Conservation (phyloP, 1,140 invertebrate species). For the Mylabris phalerata region DNA sequence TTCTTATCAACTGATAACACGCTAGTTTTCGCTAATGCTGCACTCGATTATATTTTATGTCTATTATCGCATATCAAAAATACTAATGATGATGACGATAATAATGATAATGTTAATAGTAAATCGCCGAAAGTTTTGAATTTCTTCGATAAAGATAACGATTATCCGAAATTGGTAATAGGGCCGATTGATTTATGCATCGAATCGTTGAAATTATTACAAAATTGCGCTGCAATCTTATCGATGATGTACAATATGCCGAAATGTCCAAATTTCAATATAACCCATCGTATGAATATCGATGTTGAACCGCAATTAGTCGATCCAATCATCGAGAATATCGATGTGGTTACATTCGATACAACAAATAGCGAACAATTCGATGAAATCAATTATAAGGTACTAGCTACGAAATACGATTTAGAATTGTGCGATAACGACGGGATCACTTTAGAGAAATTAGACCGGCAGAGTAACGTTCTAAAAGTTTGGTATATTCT, state of each 20-base stretch:
- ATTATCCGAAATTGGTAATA: constrained; percentile 8
- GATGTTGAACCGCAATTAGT: constrained; percentile 71
- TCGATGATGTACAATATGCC: constrained; percentile 92
- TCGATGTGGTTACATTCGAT: constrained; percentile 55
- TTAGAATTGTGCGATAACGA: constrained; percentile 52
- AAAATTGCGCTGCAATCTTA: constrained; percentile 78
- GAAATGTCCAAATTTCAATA: constrained; percentile 86
- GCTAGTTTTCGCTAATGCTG: constrained; percentile 87
- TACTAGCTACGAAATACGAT: constrained; percentile 49
- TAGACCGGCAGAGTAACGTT: constrained; percentile 78
- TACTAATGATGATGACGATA: constrained; percentile 37
- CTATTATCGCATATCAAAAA: constrained; percentile 64
- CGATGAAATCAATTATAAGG: constrained; percentile 53
- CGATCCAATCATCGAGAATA: constrained; percentile 76
- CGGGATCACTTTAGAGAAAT: constrained; percentile 53
- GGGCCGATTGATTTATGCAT: constrained; percentile 62
- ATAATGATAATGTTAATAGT: constrained; percentile 1
- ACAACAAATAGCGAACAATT: constrained; percentile 42
- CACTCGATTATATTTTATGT: constrained; percentile 87
- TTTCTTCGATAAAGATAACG: constrained; percentile 22
- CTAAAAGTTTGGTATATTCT: constrained; percentile 86
- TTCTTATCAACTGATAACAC: constrained; percentile 89
- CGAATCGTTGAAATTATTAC: constrained; percentile 78
- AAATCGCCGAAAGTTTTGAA: neutral
- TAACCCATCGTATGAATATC: constrained; percentile 78